Evolutionary conservation across 2,888 invertebrate genomes (phyloP).

Genomic region (Watsonalla cultraria): DNA sequence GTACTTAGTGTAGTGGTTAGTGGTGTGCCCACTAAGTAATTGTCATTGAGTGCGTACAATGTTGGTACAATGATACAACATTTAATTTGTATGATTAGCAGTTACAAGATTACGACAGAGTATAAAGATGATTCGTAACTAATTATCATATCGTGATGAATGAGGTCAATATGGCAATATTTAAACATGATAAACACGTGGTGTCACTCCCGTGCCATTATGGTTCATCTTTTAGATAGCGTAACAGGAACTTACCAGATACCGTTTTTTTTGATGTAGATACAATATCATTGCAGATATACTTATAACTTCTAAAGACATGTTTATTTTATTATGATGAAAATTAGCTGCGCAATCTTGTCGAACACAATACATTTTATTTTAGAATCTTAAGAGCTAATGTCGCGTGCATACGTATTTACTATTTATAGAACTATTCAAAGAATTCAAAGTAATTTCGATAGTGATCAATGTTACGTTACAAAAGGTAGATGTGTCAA

Average conservation of each 20-base stretch:
- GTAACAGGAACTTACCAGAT: not conserved
- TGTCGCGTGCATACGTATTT: not conserved
- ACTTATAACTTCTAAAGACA: not conserved
- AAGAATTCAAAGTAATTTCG: not conserved
- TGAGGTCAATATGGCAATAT: not conserved
- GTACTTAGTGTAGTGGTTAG: too few species aligned
- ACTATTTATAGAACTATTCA: not conserved
- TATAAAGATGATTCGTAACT: not conserved
- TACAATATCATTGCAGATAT: too few species aligned
- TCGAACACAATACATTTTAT: not conserved
- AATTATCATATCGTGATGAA: not conserved
- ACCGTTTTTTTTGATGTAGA: not conserved
- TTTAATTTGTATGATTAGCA: too few species aligned
- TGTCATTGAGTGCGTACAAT: too few species aligned
- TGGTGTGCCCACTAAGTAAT: too few species aligned
- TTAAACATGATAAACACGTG: not conserved
- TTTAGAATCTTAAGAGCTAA: not conserved
- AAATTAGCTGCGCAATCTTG: not conserved
- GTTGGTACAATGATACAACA: too few species aligned
- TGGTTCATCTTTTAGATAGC: not conserved
- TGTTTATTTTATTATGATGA: slow-evolving; percentile 2
- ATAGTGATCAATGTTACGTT: not conserved
- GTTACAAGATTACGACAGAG: too few species aligned
- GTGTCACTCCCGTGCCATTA: not conserved
- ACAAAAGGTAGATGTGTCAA: not conserved